Evolutionary conservation across 2,797 vertebrate genomes (phyloP), one percentile per base, ranked within the genome.

Genomic region (Mustela erminea): DNA sequence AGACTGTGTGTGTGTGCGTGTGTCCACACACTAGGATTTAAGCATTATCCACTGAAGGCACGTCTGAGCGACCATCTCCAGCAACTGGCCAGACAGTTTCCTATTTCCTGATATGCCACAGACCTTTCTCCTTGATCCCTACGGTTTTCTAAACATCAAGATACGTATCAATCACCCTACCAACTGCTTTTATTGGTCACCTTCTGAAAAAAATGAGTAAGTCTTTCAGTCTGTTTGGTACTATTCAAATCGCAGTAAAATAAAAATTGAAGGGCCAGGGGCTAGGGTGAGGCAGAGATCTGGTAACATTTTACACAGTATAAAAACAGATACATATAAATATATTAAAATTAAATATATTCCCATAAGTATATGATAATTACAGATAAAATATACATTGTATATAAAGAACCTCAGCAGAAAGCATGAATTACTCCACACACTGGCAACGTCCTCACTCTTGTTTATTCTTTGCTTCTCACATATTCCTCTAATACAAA

Each of bases 111-210:
- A 95, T 83, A 56, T 9, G 6, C 56, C 74, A n/a, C 17, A 74
- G 29, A 43, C 11, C 23, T 94, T 89, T 86, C 46, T 87, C 83
- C 74, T 35, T 83, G 52, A 93, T 95, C 90, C 32, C 46, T n/a
- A 62, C 1, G 11, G 23, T 75, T 83, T 95, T 93, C 32, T 70
- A 52, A 80, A n/a, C 25, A 46, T 15, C 49, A 32, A 94, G 38
- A 87, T 35, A 84, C 35, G 29, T 38, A 92, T 43, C 41, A 74
- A 56, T 49, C 70, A 81, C 70, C 52, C n/a, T 43, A 64, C 43
- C 58, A 75, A 46, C 8, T 49, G 15, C 74, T 43, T 54, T 54
- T 49, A 27, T 80, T 58, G 23, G 23, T 86, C 27, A 46, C 18
- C 11, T 81, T 82, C 70, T 56, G 18, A 75, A 91, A 86, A 60